These are phyloP conservation scores for Syngnathus rostellatus DNA, from an alignment of 2,797 vertebrate genomes.

Conservation along the genomic window DNA sequence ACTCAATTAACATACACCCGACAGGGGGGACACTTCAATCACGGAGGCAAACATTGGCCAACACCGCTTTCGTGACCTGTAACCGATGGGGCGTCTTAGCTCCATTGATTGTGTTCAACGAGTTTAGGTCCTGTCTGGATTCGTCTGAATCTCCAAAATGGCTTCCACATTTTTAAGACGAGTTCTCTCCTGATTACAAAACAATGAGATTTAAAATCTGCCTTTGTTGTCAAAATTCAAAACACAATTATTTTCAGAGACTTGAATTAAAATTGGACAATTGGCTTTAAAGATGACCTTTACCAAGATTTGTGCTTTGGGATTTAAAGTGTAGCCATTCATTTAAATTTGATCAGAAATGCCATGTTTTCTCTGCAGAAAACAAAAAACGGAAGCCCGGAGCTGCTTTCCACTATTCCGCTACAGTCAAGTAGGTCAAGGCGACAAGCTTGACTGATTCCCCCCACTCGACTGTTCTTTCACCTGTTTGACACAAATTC, in stretches of 20 bases:
- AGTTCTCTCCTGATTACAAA: background rate
- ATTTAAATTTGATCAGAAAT: background rate
- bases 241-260: background rate
- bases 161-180: background rate
- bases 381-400: background rate
- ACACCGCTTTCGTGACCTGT: constrained; percentile 60
- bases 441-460: constrained; percentile 3
- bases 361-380: background rate
- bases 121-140: constrained; percentile 17
- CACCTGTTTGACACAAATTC: constrained; percentile 3
- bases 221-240: no score
- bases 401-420: background rate
- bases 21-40: constrained; percentile 48
- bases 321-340: background rate
- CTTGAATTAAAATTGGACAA: background rate
- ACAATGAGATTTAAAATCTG: background rate
- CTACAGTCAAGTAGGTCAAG: constrained; percentile 2
- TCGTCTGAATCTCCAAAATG: background rate
- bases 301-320: background rate
- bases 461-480: background rate
- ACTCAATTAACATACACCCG: constrained; percentile 48
- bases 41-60: constrained; percentile 55
- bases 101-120: constrained; percentile 54
- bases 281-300: background rate
- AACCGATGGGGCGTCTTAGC: constrained; percentile 50